Evolutionary conservation across 2,113 vertebrate species (phyloP), one percentile per base, ranked within the genome.

Genomic region (Seriola aureovittata): DNA sequence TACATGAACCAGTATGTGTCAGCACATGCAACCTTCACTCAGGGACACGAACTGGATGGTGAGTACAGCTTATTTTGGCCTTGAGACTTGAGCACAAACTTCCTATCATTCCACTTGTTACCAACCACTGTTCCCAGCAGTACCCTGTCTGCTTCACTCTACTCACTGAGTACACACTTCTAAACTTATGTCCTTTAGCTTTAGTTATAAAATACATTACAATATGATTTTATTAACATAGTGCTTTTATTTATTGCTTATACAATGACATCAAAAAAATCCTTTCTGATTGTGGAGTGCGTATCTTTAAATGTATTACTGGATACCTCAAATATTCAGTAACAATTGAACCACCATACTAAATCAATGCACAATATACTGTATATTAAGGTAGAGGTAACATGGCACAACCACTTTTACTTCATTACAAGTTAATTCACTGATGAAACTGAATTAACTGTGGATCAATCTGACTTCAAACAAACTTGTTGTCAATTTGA

Each of bases 11-110:
- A 96, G 78, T 97, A 96, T 71, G 85, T 92, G 70, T 95, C 96
- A 86, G 97, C 98, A 85, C 91, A 97, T 86, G 95, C 96, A 81
- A 95, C 96, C 60, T 97, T 99, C 92, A 93, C 89, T 90, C 95
- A 96, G 92, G 98, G 97, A 93, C 96, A 97, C 34, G 95, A 93
- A 63, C 93, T 98, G 93, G 95, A 98, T 85, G 93, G 97, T 98
- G 95, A 97, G 97, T 97, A 34, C 58, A 46, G 34, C 13, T 23
- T 36, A 16, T 55, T 80, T 63, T 67, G 72, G 67, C 74, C 64
- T 78, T 6, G 21, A 65, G 69, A 54, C 64, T 78, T 4, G 19
- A 62, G 72, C 50, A 46, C 19, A 62, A 71, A 71, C 70, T 57
- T 42, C 77, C 36, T 59, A 66, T 84, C 70, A 62, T 62, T 62